phyloP scores from a whole-genome alignment of 2,797 vertebrate species.

The Eulemur mongoz region DNA sequence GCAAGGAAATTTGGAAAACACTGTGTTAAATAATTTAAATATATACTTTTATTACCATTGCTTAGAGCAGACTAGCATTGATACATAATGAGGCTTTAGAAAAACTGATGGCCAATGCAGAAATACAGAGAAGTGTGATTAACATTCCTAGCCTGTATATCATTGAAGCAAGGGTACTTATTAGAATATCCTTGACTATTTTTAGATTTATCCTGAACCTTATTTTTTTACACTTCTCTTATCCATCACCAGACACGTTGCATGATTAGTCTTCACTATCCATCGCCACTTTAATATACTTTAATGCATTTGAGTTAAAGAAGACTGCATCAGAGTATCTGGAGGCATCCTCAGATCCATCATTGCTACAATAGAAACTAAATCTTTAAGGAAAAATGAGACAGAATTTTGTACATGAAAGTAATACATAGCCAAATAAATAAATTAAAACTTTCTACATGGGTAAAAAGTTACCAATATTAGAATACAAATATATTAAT shows the following conservation, averaged over 20 bases:
- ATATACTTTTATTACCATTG: not conserved
- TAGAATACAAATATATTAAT: not conserved
- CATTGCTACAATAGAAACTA: not conserved
- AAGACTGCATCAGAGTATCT: not conserved
- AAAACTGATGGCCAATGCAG: not conserved
- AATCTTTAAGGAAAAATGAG: not conserved
- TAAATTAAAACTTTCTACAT: not conserved
- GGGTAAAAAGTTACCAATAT: not conserved
- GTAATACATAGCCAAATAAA: not conserved
- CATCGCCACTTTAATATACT: not conserved
- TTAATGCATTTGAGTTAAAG: not conserved
- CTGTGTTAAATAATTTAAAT: conserved; percentile 21
- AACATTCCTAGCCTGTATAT: not conserved
- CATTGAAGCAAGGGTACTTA: not conserved
- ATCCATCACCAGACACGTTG: not conserved
- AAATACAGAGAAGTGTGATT: conserved; percentile 42
- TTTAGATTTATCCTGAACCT: not conserved
- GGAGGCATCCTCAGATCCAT: not conserved
- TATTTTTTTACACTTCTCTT: not conserved
- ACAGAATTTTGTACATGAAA: not conserved
- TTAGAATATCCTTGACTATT: not conserved
- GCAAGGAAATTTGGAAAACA: conserved; percentile 20
- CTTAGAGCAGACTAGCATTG: not conserved
- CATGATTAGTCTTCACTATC: not conserved
- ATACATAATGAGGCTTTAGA: not conserved